Evolutionary conservation across 2,113 vertebrate genomes (phyloP), one percentile per base, ranked within the genome.

Genomic region (Zosterops borbonicus): DNA sequence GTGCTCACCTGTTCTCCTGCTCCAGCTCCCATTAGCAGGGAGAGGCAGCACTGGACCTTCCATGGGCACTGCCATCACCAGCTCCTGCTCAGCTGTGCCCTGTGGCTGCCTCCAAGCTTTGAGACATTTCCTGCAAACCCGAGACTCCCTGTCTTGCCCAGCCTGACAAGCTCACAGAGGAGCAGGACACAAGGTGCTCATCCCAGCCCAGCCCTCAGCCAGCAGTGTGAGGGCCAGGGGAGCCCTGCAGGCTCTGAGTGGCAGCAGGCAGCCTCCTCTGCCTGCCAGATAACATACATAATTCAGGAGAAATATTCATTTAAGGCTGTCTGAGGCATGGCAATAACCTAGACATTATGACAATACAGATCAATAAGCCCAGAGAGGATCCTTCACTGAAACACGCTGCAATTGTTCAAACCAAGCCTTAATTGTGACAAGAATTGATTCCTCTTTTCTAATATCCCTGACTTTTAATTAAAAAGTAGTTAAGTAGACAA

Each of bases 391-490:
- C 70, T 82, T 75, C 9, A 16, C 91, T 80, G 91, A 83, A 94
- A 95, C 94, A 70, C 0, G 2, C 87, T 55, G 87, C 75, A 29
- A 69, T 94, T 95, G 94, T 94, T 95, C 94, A 94, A 83, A 95
- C 67, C 59, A 31, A 83, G 71, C 58, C 91, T 95, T 95, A 95
- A 92, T 94, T 91, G 93, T 95, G 95, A 95, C 95, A 94, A 91
- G 84, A 95, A 97, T 95, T 90, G 96, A 97, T 95, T 95, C 77
- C 89, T 69, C 67, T 95, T 92, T 92, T 74, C 94, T 92, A 96
- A 95, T 94, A 95, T 74, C 91, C 82, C 93, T 77, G 89, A 96
- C 78, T 96, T 97, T 95, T 96, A 95, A 97, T 97, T 97, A 96
- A 95, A 95, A 95, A 94, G 59, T 58, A 87, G 87, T 96, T 97